Evolutionary conservation across 2,888 invertebrate species (phyloP).

Genomic region (Sphaeridia pumilis): DNA sequence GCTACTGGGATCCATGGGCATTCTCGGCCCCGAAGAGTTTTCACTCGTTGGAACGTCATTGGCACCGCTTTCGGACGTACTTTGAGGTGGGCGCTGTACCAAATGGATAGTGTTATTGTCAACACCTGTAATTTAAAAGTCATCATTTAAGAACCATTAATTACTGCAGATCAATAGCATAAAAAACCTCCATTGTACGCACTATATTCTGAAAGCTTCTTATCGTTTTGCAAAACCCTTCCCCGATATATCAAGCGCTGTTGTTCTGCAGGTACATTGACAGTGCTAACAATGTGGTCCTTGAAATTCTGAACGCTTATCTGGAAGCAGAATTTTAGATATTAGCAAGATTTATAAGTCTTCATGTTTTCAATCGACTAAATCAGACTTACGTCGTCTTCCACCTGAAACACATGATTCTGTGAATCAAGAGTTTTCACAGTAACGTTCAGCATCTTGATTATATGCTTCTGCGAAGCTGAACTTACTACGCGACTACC

Average conservation of each 20-base stretch:
- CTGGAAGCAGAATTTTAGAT: conserved; percentile 2
- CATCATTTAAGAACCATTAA: not conserved
- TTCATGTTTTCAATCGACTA: not conserved
- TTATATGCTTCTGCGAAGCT: too few species aligned
- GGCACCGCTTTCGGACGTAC: conserved; percentile 21
- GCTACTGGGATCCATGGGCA: not conserved
- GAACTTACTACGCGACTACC: too few species aligned
- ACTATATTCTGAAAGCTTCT: conserved; percentile 74
- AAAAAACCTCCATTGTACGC: conserved; percentile 36
- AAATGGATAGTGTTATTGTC: conserved; percentile 46
- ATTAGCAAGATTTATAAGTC: conserved; percentile 5
- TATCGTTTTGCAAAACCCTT: conserved; percentile 79
- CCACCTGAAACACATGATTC: conserved; percentile 67
- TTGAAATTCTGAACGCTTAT: conserved; percentile 3
- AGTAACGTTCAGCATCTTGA: too few species aligned
- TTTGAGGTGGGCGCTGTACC: conserved; percentile 43
- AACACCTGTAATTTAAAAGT: conserved; percentile 39
- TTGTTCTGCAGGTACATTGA: conserved; percentile 64
- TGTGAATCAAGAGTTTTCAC: conserved; percentile 81
- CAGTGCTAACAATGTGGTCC: conserved; percentile 45
- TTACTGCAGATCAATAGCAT: not conserved
- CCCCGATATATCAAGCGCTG: conserved; percentile 91
- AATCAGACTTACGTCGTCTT: conserved; percentile 63
- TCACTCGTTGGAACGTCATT: conserved; percentile 25
- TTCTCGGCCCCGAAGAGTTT: not conserved